Conservation (phyloP, 2,797 vertebrate species). For the Triplophysa bombifrons region DNA sequence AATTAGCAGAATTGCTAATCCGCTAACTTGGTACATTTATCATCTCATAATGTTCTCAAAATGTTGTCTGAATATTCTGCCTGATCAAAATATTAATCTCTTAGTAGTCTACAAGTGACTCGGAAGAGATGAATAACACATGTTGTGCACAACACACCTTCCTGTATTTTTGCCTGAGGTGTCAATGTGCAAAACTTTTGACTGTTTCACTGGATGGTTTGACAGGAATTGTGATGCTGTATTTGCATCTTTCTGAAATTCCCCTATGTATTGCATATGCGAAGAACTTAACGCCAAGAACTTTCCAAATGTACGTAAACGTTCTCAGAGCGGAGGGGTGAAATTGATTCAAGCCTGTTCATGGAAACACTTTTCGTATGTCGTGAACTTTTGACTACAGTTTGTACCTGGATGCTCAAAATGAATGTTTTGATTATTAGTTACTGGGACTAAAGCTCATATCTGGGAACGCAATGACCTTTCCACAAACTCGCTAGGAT, state of each 20-base stretch:
- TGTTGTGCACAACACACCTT: not conserved
- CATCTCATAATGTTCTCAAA: not conserved
- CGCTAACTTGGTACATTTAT: not conserved
- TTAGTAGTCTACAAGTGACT: not conserved
- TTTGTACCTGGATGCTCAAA: constrained; percentile 22
- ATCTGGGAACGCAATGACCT: constrained; percentile 45
- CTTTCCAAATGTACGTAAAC: not conserved
- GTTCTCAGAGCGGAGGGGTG: not conserved
- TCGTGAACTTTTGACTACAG: constrained; percentile 43
- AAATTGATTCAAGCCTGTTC: not conserved
- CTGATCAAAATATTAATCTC: not conserved
- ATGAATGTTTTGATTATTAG: constrained; percentile 39
- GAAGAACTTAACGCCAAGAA: not conserved
- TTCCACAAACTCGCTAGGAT: constrained; percentile 30
- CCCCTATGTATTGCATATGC: not conserved
- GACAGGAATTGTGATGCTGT: not conserved
- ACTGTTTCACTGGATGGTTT: constrained; percentile 8
- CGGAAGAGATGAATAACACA: constrained; percentile 8
- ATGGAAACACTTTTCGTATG: constrained; percentile 1
- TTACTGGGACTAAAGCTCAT: constrained; percentile 43
- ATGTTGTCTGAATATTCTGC: not conserved
- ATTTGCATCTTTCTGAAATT: constrained; percentile 7
- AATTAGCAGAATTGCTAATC: too few species aligned
- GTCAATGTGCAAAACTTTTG: constrained; percentile 1
- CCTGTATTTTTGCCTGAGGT: not conserved